These are phyloP conservation scores for Ctenopoma multispine DNA, from an alignment of 2,797 vertebrate species.

Conservation along the genomic window DNA sequence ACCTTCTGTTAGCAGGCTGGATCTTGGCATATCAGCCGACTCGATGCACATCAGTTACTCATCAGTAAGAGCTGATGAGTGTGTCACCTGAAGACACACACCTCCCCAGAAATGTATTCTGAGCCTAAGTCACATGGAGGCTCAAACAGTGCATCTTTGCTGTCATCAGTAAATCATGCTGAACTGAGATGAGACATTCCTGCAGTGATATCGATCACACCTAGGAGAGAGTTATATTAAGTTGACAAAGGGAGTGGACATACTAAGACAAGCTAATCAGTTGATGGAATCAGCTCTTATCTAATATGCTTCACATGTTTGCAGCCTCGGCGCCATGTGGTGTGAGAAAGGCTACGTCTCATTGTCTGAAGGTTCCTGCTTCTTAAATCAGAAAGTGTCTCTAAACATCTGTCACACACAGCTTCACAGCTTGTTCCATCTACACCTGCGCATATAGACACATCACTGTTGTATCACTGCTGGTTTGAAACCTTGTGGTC, in stretches of 20 bases:
- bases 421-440: neutral
- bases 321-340: neutral
- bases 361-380: neutral
- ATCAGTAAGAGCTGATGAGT: slow-evolving; percentile 14
- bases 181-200: slow-evolving; percentile 27
- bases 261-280: slow-evolving; percentile 25
- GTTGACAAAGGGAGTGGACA: neutral
- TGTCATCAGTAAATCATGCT: slow-evolving; percentile 14
- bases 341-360: neutral
- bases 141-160: neutral
- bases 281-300: neutral
- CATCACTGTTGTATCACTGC: no score
- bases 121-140: slow-evolving; percentile 13
- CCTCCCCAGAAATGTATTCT: neutral
- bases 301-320: neutral
- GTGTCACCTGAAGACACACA: slow-evolving; percentile 1
- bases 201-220: slow-evolving; percentile 44
- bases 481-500: no score
- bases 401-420: neutral
- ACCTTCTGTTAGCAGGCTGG: neutral
- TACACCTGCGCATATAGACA: neutral
- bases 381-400: neutral
- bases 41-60: slow-evolving; percentile 5
- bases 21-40: slow-evolving; percentile 10
- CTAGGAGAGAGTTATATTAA: neutral